A percentile compares a stretch with the other conserved stretches of the same genome.
phyloP scores from a whole-genome alignment of 2,888 invertebrate genomes.

The Endomychus coccineus region DNA sequence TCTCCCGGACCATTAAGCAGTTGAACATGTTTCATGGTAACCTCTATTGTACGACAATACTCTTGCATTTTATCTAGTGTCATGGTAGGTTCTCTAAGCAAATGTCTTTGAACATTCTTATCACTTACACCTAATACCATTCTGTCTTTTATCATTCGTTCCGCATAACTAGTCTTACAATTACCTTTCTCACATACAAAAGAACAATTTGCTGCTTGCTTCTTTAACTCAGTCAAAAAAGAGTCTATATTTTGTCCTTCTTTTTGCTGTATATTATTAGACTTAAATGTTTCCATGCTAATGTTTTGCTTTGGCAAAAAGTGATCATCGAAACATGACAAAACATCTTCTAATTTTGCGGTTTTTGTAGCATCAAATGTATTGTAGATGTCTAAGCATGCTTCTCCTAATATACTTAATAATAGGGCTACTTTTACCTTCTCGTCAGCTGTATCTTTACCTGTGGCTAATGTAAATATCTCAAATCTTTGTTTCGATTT shows the following conservation, averaged over 20 bases:
- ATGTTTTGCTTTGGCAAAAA: neutral
- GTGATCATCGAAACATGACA: neutral
- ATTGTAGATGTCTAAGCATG: too few species aligned
- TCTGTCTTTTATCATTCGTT: slow-evolving; percentile 4
- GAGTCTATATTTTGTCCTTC: neutral
- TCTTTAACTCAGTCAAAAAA: slow-evolving; percentile 3
- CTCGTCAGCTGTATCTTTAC: too few species aligned
- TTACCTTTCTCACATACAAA: neutral
- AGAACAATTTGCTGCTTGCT: slow-evolving; percentile 1
- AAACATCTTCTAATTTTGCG: neutral
- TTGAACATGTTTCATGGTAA: slow-evolving; percentile 5
- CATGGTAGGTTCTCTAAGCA: neutral
- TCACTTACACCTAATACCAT: slow-evolving; percentile 3
- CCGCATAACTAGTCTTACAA: neutral
- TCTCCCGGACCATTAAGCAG: neutral
- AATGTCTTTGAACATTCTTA: slow-evolving; percentile 2
- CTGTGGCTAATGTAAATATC: too few species aligned
- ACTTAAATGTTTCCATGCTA: slow-evolving; percentile 5
- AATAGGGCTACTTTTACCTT: too few species aligned
- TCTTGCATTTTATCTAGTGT: slow-evolving; percentile 4
- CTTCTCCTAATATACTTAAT: too few species aligned
- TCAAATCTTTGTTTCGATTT: too few species aligned
- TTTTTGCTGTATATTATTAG: slow-evolving; percentile 1
- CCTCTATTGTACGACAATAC: slow-evolving; percentile 4
- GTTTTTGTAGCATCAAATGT: too few species aligned